Evolutionary conservation across 2,888 invertebrate species (phyloP), one percentile per base, ranked within the genome.

Genomic region (Thecophora atra): DNA sequence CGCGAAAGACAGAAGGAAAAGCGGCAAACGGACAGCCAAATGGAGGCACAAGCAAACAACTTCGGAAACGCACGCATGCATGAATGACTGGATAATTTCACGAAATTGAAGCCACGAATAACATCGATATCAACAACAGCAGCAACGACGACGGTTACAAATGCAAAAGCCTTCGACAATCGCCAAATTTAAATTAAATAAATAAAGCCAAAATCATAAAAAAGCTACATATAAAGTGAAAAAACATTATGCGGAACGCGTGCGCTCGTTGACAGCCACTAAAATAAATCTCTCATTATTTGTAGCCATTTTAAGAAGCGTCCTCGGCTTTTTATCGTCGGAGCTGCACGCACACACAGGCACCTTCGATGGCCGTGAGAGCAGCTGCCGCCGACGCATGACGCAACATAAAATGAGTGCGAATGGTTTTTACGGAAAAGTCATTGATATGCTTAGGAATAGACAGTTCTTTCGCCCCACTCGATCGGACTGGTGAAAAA

Each of bases 201-300:
- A n/a, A n/a, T n/a, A n/a, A n/a, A n/a, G n/a, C n/a, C 17, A 47
- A 8, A 47, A 47, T 47, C 13, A 8, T 1, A 47, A 26, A 28
- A 58, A 58, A 21, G 1, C 3, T 11, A 54, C 11, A 54, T n/a
- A n/a, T n/a, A n/a, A n/a, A 15, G 1, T n/a, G 54, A 21, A 13
- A 37, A 63, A 66, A 66, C 8, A 56, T 67, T 64, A 24, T 26
- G 44, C 37, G 62, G 13, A 70, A 63, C 42, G 54, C 51, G 52
- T 60, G 60, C 52, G 19, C 42, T 47, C 24, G 70, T n/a, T 63
- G 70, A 70, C 70, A 70, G 63, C 63, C 47, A 37, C 51, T n/a
- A 28, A 70, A 58, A 63, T 70, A 63, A 70, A 70, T 70, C 63
- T 26, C 21, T 70, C 70, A 69, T 60, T 60, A 60, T 60, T 69